phyloP scores from a whole-genome alignment of 1,140 invertebrate genomes.

The Drosophila kohkoa region DNA sequence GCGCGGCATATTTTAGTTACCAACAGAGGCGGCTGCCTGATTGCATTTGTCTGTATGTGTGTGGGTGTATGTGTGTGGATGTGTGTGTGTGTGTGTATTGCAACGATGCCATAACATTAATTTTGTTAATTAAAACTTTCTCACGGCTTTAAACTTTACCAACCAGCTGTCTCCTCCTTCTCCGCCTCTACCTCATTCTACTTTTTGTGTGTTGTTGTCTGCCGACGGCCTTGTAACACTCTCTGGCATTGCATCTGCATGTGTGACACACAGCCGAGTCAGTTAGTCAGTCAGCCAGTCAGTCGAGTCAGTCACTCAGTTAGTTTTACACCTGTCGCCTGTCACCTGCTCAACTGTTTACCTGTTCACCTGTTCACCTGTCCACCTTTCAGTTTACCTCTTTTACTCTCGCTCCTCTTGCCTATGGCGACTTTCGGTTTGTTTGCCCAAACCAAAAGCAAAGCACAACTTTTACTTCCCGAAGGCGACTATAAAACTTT shows the following conservation, averaged over 20 bases:
- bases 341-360: constrained; percentile 7
- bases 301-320: constrained; percentile 16
- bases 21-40: constrained; percentile 24
- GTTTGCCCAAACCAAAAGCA: constrained; percentile 44
- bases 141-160: constrained; percentile 72
- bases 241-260: constrained; percentile 24
- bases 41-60: constrained; percentile 14
- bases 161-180: constrained; percentile 38
- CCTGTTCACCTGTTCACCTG: background rate
- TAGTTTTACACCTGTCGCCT: constrained; percentile 50
- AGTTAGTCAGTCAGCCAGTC: background rate
- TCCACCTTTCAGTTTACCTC: background rate
- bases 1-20: constrained; percentile 6
- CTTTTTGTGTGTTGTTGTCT: constrained; percentile 9
- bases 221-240: constrained; percentile 39
- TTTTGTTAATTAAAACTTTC: constrained; percentile 82
- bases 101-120: constrained; percentile 73
- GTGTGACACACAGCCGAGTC: constrained; percentile 19
- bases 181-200: background rate
- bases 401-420: background rate
- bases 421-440: constrained; percentile 41
- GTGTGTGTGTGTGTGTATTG: background rate
- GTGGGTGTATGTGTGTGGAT: background rate
- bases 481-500: constrained; percentile 34
- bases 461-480: constrained; percentile 60